Evolutionary conservation across 2,888 invertebrate genomes (phyloP).

Genomic region (Phengaris arion): DNA sequence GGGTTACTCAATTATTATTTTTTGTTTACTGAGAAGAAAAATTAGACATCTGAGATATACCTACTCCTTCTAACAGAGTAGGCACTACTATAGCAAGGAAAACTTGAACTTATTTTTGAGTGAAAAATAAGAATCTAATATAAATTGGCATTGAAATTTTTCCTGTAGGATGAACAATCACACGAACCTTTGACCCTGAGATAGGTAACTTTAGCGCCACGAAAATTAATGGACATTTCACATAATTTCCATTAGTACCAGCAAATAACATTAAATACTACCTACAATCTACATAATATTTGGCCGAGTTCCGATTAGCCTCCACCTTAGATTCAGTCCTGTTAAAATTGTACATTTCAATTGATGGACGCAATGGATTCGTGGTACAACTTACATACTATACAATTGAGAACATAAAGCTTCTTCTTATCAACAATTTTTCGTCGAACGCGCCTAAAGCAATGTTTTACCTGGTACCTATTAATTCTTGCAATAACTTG

Average conservation of each 20-base stretch:
- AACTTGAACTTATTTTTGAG: too few species aligned
- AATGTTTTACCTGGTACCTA: not conserved
- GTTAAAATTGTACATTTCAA: too few species aligned
- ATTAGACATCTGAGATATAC: too few species aligned
- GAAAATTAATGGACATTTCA: not conserved
- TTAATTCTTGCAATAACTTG: not conserved
- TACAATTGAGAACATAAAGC: too few species aligned
- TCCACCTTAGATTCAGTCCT: not conserved
- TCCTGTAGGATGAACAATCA: not conserved
- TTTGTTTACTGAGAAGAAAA: too few species aligned
- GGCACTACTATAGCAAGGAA: too few species aligned
- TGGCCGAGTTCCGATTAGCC: not conserved
- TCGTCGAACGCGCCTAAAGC: not conserved
- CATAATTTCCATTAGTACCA: conserved; percentile 6
- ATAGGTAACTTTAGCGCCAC: not conserved
- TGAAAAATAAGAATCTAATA: too few species aligned
- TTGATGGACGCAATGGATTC: too few species aligned
- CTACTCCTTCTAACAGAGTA: too few species aligned
- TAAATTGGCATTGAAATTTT: not conserved
- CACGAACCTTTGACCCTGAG: conserved; percentile 5
- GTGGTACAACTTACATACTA: too few species aligned
- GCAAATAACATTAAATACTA: not conserved
- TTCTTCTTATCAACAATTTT: not conserved
- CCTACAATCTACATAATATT: not conserved
- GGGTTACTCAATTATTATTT: too few species aligned